Evolutionary conservation across 2,113 vertebrate genomes (phyloP), one percentile per base, ranked within the genome.

Genomic region (Sebastes fasciatus): DNA sequence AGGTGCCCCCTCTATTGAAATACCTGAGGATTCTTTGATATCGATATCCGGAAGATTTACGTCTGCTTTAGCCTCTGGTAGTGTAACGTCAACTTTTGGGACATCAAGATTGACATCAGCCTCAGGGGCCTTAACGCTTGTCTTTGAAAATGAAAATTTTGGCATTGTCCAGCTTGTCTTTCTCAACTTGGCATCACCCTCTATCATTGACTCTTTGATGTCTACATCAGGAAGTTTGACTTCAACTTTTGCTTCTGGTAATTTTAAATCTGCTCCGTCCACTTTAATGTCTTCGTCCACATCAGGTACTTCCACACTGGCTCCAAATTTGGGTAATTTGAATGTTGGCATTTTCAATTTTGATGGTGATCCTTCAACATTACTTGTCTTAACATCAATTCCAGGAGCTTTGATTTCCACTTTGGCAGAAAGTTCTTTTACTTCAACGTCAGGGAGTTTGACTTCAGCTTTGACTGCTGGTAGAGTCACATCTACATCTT

Each of bases 251-350:
- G 40, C 4, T 11, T 71, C 54, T 73, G 77, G 79, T 4, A 77
- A 10, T 60, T 12, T 66, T 0, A 74, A 10, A 34, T 82, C 65
- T 23, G n/a, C 17, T 17, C 54, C 65, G 6, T 60, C 52, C 4
- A 68, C 40, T 48, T 88, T 79, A 2, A 82, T 17, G 1, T 81
- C 51, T 60, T 48, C 77, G 16, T 87, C 77, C 2, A 65, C 8
- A 52, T 61, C 61, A 9, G 85, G 65, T 9, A 58, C 2, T 3
- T 90, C 70, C 4, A 68, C 52, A 19, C 23, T 63, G 1, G 12
- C 81, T 83, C 89, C 90, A 86, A 92, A 91, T 71, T 77, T 91
- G 0, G 94, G 83, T 61, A 92, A 74, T 57, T 74, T 86, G 26
- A 92, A 75, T 64, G 74, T 40, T 52, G 84, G 77, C 78, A 79